Percentiles rank a stretch among this genome's conserved stretches.
phyloP scores from a whole-genome alignment of 2,888 invertebrate genomes.

The Alitta virens region DNA sequence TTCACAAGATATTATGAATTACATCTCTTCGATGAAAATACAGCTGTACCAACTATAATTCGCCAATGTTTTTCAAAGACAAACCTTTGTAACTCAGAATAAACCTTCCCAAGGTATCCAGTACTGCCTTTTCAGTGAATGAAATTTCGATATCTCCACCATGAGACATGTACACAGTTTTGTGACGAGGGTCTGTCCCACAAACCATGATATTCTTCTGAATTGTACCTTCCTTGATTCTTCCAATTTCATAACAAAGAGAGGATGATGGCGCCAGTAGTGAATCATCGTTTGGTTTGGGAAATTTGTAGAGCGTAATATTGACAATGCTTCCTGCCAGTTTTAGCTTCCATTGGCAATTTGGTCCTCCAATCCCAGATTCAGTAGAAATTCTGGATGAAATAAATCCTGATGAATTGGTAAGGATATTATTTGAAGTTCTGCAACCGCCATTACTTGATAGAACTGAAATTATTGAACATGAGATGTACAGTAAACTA shows the following conservation, averaged over 20 bases:
- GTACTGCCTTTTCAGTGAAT: constrained; percentile 8
- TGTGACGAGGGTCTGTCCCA: not conserved
- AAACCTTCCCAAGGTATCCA: constrained; percentile 10
- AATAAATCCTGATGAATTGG: too few species aligned
- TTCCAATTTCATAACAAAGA: constrained; percentile 7
- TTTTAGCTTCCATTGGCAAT: not conserved
- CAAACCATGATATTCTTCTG: constrained; percentile 9
- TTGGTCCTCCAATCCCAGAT: not conserved
- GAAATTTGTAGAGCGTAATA: not conserved
- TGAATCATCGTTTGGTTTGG: not conserved
- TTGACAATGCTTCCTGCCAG: not conserved
- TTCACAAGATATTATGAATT: too few species aligned
- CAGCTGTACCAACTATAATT: not conserved
- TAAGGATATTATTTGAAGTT: too few species aligned
- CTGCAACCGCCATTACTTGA: too few species aligned
- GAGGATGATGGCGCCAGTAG: not conserved
- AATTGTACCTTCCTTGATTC: too few species aligned
- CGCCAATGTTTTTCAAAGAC: not conserved
- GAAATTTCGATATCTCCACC: constrained; percentile 4
- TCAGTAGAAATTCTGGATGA: not conserved
- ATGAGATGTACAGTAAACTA: too few species aligned
- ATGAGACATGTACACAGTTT: constrained; percentile 8
- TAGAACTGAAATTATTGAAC: too few species aligned
- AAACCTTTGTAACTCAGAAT: constrained; percentile 21
- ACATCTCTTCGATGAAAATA: too few species aligned